These are phyloP conservation scores for Hypselothyrea guttata DNA, from an alignment of 2,888 invertebrate genomes.

Conservation along the genomic window DNA sequence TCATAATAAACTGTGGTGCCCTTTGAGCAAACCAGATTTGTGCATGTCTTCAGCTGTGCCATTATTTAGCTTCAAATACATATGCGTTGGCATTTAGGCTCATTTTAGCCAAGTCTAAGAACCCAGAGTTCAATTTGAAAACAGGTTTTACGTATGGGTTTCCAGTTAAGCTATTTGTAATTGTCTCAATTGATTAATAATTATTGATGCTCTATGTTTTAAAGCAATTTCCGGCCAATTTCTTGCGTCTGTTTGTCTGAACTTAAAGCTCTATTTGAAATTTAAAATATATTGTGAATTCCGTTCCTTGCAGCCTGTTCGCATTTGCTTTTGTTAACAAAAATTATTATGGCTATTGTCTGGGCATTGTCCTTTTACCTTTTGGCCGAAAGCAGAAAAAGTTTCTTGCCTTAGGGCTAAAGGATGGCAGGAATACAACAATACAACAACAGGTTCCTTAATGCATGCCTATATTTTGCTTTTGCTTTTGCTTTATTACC, in stretches of 20 bases:
- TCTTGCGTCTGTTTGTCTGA: too few species aligned
- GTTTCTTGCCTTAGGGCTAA: slow-evolving; percentile 23
- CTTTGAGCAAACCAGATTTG: background rate
- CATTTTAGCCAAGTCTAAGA: too few species aligned
- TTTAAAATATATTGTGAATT: slow-evolving; percentile 21
- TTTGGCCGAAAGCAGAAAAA: slow-evolving; percentile 22
- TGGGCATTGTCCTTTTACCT: slow-evolving; percentile 46
- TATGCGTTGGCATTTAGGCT: slow-evolving; percentile 58
- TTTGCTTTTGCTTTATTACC: slow-evolving; percentile 34
- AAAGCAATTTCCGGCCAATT: background rate
- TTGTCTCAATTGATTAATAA: background rate
- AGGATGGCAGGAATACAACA: slow-evolving; percentile 1
- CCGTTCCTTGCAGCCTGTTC: slow-evolving; percentile 1
- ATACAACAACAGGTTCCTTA: slow-evolving; percentile 27
- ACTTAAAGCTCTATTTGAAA: slow-evolving; percentile 1
- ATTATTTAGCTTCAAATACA: background rate
- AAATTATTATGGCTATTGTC: slow-evolving; percentile 50
- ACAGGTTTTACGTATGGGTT: too few species aligned
- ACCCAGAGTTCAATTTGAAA: too few species aligned
- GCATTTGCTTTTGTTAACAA: slow-evolving; percentile 36
- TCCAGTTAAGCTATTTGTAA: background rate
- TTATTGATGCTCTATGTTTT: slow-evolving; percentile 3
- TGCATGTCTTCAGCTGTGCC: background rate
- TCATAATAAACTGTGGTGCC: slow-evolving; percentile 42
- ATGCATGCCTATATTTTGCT: slow-evolving; percentile 53